Base-by-base conservation (phyloP, 1,140 invertebrate species). In the Gerris buenoi region DNA sequence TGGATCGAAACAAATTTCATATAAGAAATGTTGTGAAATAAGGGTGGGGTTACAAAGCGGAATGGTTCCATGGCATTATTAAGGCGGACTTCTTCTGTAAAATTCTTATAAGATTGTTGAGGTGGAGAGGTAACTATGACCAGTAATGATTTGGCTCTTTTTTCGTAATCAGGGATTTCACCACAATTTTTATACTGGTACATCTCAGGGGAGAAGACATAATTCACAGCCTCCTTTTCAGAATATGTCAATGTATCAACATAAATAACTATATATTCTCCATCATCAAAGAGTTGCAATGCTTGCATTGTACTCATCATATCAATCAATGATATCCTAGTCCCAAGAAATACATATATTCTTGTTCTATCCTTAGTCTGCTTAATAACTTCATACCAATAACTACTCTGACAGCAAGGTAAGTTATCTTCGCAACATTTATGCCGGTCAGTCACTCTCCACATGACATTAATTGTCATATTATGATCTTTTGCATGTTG, bases 181-280 rank as follows among this genome's bases (percentile, higher is more conserved):
- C 5, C 5, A 46, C 33, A 46, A 46, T 5, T 46, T 46, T 46
- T 5, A 5, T 10, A 10, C 5, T 5, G 5, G 33, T 46, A 46
- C 33, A 46, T 46, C 18, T 46, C 33, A 46, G 33, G 33, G 18
- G 33, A 10, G 18, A 46, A 46, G 76, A 97, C 85, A 81, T 95
- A 97, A 77, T 89, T 88, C 68, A 85, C 79, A 13, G 88, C 86
- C 74, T 90, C 86, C 72, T 85, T 86, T 56, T 80, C 77, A 13
- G 86, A 84, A 76, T 91, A 94, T 0, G 87, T 88, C 80, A 91
- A 87, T 82, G 90, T 91, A 75, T 97, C 93, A 5, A 96, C 88
- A 76, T 90, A 92, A 74, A 98, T 94, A 58, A 97, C 90, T 81
- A 96, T 90, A 75, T 97, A 97, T 75, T 97, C 90, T 14, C 94